Base-by-base conservation (phyloP, 2,113 vertebrate genomes). In the Marmota monax region DNA sequence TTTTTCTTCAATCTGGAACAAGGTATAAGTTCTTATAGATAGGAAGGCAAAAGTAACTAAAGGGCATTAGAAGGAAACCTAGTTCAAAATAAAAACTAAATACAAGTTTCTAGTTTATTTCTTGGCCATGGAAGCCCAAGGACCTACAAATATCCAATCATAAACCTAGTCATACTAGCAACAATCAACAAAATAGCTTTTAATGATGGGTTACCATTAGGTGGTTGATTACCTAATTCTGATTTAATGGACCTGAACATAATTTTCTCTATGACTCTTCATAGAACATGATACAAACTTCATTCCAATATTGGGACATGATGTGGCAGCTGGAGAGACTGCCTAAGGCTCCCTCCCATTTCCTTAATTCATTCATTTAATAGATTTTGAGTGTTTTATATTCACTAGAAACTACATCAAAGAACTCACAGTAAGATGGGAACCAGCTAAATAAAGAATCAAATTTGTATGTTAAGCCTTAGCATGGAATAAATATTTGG, bases 61-160 rank as follows among this genome's bases (percentile, higher is more conserved):
- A 84, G 53, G n/a, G 65, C 84, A 90, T 34, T 80, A 88, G 79
- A 10, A 37, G n/a, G 8, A 77, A 96, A 53, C 27, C n/a, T 53
- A 34, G 25, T 65, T 88, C 65, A 94, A 96, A 85, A 89, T 51
- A 93, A 88, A 90, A 90, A 56, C n/a, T 7, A 42, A 88, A 56
- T 37, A 45, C 11, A 63, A 61, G 34, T 45, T 92, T 80, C 53
- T 51, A 87, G 32, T 96, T 96, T 92, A 89, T 34, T 51, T 39
- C 67, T 87, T 76, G 79, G 83, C 83, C 25, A 65, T 7, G 22
- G 48, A 83, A 91, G 11, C 27, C n/a, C 53, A 86, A 84, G 45
- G 63, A 39, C 27, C 65, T 85, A 78, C 73, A 88, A 93, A 74
- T 74, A 77, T 37, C 69, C 78, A 94, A 91, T 88, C 67, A 84